phyloP scores from a whole-genome alignment of 2,797 vertebrate species.

The Enteromius fasciolatus region DNA sequence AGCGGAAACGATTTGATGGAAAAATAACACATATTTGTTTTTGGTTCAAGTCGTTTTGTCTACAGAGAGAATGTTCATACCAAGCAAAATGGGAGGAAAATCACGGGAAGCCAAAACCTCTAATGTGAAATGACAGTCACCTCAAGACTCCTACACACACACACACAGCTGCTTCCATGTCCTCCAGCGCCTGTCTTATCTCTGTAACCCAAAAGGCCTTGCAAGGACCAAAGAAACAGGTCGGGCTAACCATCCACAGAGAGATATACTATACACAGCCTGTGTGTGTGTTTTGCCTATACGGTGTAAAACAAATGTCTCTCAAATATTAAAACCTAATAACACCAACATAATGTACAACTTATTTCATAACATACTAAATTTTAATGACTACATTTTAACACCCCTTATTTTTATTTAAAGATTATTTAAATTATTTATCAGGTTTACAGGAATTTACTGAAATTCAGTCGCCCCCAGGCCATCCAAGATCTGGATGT shows the following conservation, averaged over 20 bases:
- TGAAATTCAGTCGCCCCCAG: background rate
- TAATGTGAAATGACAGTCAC: conserved; percentile 54
- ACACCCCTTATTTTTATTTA: background rate
- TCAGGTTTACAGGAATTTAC: background rate
- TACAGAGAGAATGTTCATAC: background rate
- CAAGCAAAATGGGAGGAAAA: background rate
- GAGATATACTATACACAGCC: conserved; percentile 53
- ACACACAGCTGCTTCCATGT: conserved; percentile 60
- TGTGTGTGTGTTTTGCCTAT: conserved; percentile 10
- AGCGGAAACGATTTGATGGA: background rate
- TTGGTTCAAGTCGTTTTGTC: background rate
- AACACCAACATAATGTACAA: background rate
- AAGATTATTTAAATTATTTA: background rate
- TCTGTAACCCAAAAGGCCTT: conserved; percentile 61
- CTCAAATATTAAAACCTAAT: background rate
- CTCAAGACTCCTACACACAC: conserved; percentile 37
- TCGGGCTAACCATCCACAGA: conserved; percentile 46
- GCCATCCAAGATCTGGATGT: background rate
- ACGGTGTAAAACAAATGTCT: background rate
- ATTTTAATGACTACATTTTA: background rate
- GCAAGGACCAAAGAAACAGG: conserved; percentile 57
- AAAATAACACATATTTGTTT: background rate
- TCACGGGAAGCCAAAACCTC: conserved; percentile 20
- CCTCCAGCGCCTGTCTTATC: conserved; percentile 62
- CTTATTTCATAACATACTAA: background rate